Conservation (phyloP, 2,888 invertebrate species). For the Himalopsyche anomala region DNA sequence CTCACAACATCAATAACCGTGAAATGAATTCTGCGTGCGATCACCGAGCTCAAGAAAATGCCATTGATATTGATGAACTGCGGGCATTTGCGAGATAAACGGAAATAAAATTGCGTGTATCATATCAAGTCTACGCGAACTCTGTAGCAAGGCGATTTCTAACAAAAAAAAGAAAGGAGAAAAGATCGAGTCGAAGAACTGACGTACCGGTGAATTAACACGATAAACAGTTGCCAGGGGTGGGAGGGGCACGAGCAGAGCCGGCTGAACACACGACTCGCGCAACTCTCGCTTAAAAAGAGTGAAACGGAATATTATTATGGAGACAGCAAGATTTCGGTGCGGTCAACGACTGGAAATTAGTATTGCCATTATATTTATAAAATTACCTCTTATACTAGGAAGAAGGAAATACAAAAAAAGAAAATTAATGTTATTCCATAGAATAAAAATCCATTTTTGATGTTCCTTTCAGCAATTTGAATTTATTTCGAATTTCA, state of each 20-base stretch:
- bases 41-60: conserved; percentile 48
- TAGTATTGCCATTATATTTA: conserved; percentile 24
- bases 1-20: conserved; percentile 60
- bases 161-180: conserved; percentile 59
- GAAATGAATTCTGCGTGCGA: conserved; percentile 59
- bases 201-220: conserved; percentile 63
- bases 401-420: not conserved
- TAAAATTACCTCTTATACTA: not conserved
- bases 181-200: conserved; percentile 58
- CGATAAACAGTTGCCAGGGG: conserved; percentile 63
- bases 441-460: not conserved
- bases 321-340: conserved; percentile 47
- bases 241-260: conserved; percentile 62
- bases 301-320: conserved; percentile 48
- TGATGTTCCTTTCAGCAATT: too few relatives aligned
- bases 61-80: conserved; percentile 53
- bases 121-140: conserved; percentile 44
- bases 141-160: conserved; percentile 58
- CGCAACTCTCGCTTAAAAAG: conserved; percentile 54
- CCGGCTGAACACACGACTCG: conserved; percentile 57
- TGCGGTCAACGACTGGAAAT: conserved; percentile 59
- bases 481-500: too few relatives aligned
- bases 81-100: conserved; percentile 49
- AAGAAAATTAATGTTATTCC: not conserved
- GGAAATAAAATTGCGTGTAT: conserved; percentile 48